Conservation (phyloP, 2,113 vertebrate species). For the Artemisiospiza belli region DNA sequence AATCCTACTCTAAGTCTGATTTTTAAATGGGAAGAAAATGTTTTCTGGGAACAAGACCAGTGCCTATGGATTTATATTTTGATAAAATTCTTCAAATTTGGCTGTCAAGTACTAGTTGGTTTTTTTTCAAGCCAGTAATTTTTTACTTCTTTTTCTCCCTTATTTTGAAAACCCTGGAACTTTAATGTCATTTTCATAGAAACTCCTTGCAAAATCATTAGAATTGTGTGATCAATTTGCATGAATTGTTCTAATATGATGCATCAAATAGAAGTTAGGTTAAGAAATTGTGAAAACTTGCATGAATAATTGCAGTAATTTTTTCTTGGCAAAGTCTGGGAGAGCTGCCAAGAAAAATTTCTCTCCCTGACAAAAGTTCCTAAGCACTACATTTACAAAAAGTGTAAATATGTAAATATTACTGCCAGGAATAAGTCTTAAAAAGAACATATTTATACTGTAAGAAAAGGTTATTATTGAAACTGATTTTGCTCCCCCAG, state of each 20-base stretch:
- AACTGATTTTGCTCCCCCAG: neutral
- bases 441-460: neutral
- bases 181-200: neutral
- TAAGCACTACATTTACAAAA: neutral
- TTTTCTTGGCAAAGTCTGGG: constrained; percentile 24
- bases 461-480: neutral
- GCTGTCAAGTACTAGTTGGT: neutral
- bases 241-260: neutral
- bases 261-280: neutral
- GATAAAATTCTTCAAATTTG: neutral
- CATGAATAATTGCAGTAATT: neutral
- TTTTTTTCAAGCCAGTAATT: neutral
- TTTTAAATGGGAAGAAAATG: neutral
- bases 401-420: constrained; percentile 39
- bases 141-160: neutral
- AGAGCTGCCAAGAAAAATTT: constrained; percentile 26
- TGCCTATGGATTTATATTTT: neutral
- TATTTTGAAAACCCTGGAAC: neutral
- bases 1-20: neutral
- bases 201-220: neutral
- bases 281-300: constrained; percentile 16
- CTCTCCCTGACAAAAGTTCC: neutral
- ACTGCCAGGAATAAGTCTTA: neutral
- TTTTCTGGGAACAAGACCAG: neutral
- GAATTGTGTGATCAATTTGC: neutral